These are phyloP conservation scores for Zaprionus inermis DNA, from an alignment of 1,140 invertebrate genomes.

Conservation along the genomic window DNA sequence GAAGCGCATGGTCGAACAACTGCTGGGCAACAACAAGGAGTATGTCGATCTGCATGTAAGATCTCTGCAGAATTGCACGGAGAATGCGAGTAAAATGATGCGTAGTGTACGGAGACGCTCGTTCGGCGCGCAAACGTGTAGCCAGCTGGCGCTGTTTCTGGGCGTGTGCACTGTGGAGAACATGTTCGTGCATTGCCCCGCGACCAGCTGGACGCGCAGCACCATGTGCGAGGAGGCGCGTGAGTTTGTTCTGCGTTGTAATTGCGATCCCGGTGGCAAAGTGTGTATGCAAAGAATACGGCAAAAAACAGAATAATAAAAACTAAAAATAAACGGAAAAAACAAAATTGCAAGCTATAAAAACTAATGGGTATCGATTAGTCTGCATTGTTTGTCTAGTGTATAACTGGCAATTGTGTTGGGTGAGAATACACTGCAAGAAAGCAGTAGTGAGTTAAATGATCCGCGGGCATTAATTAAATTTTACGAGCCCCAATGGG, in stretches of 20 bases:
- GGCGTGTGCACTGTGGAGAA: constrained; percentile 41
- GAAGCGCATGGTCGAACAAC: constrained; percentile 25
- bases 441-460: not conserved
- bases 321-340: not conserved
- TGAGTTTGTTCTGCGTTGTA: constrained; percentile 45
- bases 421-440: not conserved
- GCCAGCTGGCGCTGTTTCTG: constrained; percentile 22
- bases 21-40: constrained; percentile 46
- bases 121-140: constrained; percentile 20
- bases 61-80: constrained; percentile 49
- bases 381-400: not conserved
- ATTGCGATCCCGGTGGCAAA: constrained; percentile 12
- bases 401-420: not conserved
- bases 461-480: not conserved
- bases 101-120: not conserved
- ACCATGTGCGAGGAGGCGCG: constrained; percentile 41
- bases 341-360: not conserved
- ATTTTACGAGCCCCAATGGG: not conserved
- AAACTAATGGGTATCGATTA: constrained; percentile 17
- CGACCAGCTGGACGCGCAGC: constrained; percentile 46
- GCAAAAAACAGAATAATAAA: not conserved
- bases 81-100: constrained; percentile 18
- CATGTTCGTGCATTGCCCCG: constrained; percentile 50
- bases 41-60: constrained; percentile 32
- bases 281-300: constrained; percentile 17